Evolutionary conservation across 2,888 invertebrate genomes (phyloP).

Genomic region (Chrysina gloriosa): DNA sequence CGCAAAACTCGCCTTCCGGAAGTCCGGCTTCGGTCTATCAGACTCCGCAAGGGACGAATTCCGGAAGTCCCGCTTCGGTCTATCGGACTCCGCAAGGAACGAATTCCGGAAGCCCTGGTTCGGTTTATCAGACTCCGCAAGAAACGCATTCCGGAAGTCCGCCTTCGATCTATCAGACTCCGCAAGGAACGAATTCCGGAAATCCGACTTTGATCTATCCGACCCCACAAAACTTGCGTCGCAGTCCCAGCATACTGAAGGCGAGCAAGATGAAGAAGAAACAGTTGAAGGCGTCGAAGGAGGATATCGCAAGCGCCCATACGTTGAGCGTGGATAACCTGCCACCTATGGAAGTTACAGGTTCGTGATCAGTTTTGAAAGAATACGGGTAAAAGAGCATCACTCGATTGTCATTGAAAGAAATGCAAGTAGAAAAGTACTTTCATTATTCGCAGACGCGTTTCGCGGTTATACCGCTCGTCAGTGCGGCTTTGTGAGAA

Average conservation of each 20-base stretch:
- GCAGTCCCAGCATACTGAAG: neutral
- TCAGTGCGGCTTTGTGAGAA: too few species aligned
- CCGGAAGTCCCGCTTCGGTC: neutral
- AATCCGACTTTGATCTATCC: neutral
- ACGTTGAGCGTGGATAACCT: neutral
- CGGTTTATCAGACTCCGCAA: neutral
- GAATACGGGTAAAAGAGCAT: neutral
- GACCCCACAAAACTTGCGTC: neutral
- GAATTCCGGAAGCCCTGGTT: neutral
- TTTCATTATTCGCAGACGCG: too few species aligned
- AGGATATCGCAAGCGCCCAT: neutral
- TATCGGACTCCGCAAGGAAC: neutral
- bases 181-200: neutral
- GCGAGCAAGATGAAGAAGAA: constrained; percentile 12
- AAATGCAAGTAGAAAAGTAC: too few species aligned
- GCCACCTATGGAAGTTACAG: neutral
- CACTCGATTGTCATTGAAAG: too few species aligned
- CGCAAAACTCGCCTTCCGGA: neutral
- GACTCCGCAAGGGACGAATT: neutral
- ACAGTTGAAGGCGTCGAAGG: neutral
- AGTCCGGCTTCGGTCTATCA: neutral
- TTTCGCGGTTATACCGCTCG: too few species aligned
- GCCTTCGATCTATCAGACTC: neutral
- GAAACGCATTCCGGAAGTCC: neutral
- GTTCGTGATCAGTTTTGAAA: too few species aligned